phyloP scores from a whole-genome alignment of 1,140 invertebrate genomes.

The Drosophila dunni region DNA sequence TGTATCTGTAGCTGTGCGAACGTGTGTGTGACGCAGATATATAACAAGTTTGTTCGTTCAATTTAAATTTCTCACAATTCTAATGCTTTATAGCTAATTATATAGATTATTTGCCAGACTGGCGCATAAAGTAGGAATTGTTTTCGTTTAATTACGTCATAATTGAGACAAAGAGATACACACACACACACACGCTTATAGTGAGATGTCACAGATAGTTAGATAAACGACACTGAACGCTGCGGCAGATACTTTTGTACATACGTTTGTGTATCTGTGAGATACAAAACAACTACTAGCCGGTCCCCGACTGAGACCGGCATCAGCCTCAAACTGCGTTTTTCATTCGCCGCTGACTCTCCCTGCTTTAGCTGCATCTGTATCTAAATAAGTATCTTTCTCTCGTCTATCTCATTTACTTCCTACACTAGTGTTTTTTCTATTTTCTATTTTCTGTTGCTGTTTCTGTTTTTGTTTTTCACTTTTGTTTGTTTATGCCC shows the following conservation, averaged over 20 bases:
- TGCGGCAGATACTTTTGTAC: conserved; percentile 49
- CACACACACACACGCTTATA: conserved; percentile 3
- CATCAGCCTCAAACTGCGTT: conserved; percentile 57
- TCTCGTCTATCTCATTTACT: conserved; percentile 48
- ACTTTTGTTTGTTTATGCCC: conserved; percentile 14
- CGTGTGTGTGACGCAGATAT: neutral
- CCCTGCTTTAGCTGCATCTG: neutral
- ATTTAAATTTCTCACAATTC: conserved; percentile 48
- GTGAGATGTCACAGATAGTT: conserved; percentile 74
- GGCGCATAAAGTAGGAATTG: conserved; percentile 54
- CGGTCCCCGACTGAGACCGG: conserved; percentile 42
- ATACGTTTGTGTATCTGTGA: conserved; percentile 47
- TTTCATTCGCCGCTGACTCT: neutral
- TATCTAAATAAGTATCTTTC: conserved; percentile 11
- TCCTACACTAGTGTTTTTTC: conserved; percentile 59
- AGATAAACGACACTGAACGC: conserved; percentile 52
- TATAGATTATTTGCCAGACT: conserved; percentile 62
- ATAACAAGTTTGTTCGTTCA: conserved; percentile 30
- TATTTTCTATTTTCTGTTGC: conserved; percentile 17
- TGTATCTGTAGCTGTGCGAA: neutral
- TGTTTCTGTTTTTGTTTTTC: conserved; percentile 16
- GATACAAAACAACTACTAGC: conserved; percentile 31
- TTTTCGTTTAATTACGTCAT: conserved; percentile 69
- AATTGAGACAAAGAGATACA: conserved; percentile 51
- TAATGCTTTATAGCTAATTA: conserved; percentile 65